Base-by-base conservation (phyloP, 1,140 invertebrate species). In the Cyclina sinensis region DNA sequence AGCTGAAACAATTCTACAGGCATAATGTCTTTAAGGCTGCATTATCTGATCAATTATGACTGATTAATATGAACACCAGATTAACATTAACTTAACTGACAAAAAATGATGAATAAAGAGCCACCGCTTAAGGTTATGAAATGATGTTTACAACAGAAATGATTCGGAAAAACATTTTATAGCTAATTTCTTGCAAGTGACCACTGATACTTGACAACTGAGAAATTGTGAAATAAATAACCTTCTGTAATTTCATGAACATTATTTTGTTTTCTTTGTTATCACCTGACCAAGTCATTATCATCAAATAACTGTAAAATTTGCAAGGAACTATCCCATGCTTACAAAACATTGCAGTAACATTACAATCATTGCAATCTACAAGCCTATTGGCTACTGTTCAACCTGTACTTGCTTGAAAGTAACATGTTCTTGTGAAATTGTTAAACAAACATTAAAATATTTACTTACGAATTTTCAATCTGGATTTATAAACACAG, bases 391-490 rank as follows among this genome's bases (percentile, higher is more conserved):
- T 70, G 65, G 65, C 65, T 70, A 70, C 65, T 70, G 65, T 37
- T 27, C 11, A 70, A 14, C 21, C 65, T 70, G 14, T 62, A 35
- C 14, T 57, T 57, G 37, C 35, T 70, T 70, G 65, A 70, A 70
- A 37, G 65, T 51, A 35, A 51, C 43, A 78, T 30, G 35, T 54
- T 51, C 43, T 78, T 54, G 43, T 21, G 24, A 78, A 51, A 78
- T 48, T 78, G 46, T 54, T 78, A 78, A 78, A 30, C 74, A 78
- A 78, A 78, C 27, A 78, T 78, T 32, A 35, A 35, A 54, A 78
- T 78, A 51, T 78, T 78, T 51, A 78, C 74, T 30, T 78, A 51
- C 12, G 27, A 78, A 78, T 78, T 78, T 54, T 46, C 43, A 78
- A 78, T 37, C 48, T 27, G 35, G 30, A 48, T 78, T 78, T 46